Percentiles rank a stretch among this genome's conserved stretches.
Evolutionary conservation across 2,888 invertebrate species (phyloP).

Genomic region (Lasioglossum figueresi): DNA sequence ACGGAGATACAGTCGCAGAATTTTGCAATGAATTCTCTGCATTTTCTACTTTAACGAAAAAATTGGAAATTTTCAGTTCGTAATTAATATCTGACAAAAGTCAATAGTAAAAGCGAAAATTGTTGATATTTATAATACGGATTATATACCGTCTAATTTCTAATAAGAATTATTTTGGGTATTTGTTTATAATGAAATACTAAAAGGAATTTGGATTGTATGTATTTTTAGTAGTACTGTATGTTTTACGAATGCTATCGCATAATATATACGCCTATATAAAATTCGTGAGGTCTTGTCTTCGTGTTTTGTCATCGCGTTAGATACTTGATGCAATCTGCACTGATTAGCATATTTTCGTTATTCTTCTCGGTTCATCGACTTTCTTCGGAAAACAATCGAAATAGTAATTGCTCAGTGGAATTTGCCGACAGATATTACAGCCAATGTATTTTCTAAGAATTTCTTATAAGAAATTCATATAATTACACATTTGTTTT

Average conservation of each 20-base stretch:
- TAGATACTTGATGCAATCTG: neutral
- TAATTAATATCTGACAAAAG: neutral
- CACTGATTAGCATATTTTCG: slow-evolving; percentile 1
- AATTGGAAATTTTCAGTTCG: neutral
- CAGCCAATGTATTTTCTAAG: neutral
- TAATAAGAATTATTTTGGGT: neutral
- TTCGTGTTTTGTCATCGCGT: neutral
- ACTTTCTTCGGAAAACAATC: neutral
- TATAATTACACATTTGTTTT: neutral
- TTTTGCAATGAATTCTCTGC: neutral
- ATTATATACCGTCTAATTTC: no score
- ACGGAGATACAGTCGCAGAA: neutral
- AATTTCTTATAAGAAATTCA: neutral
- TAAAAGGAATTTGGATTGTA: neutral
- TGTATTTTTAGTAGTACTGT: neutral
- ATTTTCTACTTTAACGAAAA: neutral
- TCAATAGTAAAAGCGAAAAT: neutral
- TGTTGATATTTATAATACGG: neutral
- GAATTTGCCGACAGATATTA: neutral
- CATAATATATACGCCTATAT: neutral
- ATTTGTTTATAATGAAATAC: neutral
- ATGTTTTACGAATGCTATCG: neutral
- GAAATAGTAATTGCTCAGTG: neutral
- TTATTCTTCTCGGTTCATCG: neutral
- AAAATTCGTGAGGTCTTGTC: neutral